Conservation (phyloP, 2,888 invertebrate species). For the Drosophila tanythrix region DNA sequence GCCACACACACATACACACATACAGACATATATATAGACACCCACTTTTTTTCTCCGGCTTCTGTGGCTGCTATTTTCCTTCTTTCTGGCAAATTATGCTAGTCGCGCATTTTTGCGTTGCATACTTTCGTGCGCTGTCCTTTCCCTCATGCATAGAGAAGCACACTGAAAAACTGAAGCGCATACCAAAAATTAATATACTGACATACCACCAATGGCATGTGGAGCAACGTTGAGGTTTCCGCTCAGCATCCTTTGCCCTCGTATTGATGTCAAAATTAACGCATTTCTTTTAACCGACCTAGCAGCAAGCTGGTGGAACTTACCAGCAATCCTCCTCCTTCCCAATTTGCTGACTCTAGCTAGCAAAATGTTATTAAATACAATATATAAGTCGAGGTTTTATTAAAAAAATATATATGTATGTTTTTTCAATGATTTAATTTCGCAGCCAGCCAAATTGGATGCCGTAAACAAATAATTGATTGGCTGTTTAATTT, state of each 20-base stretch:
- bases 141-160: background rate
- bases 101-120: slow-evolving; percentile 71
- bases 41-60: background rate
- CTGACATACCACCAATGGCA: slow-evolving; percentile 59
- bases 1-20: background rate
- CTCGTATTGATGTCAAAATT: slow-evolving; percentile 62
- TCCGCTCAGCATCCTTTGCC: slow-evolving; percentile 34
- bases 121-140: slow-evolving; percentile 61
- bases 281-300: slow-evolving; percentile 38
- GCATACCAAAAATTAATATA: slow-evolving; percentile 74
- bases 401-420: background rate
- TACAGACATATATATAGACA: background rate
- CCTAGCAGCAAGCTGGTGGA: background rate
- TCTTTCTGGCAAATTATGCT: slow-evolving; percentile 62
- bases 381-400: background rate
- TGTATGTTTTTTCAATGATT: background rate
- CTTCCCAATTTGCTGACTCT: background rate
- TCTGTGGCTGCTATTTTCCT: slow-evolving; percentile 1
- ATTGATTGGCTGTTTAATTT: background rate
- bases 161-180: slow-evolving; percentile 1
- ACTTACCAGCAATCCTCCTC: background rate
- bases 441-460: background rate
- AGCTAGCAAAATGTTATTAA: background rate
- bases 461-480: background rate
- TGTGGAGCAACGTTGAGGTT: slow-evolving; percentile 32